Percentiles rank a stretch among this genome's conserved stretches.
Conservation (phyloP, 2,888 invertebrate genomes). For the Mimas tiliae region DNA sequence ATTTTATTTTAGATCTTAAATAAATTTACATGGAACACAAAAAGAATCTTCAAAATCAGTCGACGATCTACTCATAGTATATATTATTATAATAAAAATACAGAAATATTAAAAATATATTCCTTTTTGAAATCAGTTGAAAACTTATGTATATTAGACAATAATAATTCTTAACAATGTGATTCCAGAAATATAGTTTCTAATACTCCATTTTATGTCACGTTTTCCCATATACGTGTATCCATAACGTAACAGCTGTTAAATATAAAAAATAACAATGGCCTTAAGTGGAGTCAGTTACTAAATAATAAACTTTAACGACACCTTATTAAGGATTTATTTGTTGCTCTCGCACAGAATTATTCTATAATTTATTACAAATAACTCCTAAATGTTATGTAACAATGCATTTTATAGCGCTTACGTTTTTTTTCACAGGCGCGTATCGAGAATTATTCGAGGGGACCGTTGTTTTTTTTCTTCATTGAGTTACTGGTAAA, state of each 20-base stretch:
- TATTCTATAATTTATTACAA: slow-evolving; percentile 83
- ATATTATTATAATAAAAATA: no score
- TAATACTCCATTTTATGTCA: slow-evolving; percentile 41
- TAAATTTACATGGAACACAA: no score
- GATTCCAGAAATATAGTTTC: no score
- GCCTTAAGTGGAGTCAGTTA: slow-evolving; percentile 75
- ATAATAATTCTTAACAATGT: no score
- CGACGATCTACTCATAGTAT: no score
- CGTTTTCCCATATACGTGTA: slow-evolving; percentile 45
- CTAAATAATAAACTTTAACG: slow-evolving; percentile 77
- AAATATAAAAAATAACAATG: slow-evolving; percentile 70
- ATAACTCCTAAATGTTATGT: slow-evolving; percentile 64
- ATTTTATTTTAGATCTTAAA: no score
- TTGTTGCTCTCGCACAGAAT: slow-evolving; percentile 73
- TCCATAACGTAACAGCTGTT: slow-evolving; percentile 49
- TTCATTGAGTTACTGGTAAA: not conserved
- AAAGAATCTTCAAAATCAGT: no score
- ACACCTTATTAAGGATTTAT: slow-evolving; percentile 83
- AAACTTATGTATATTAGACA: no score
- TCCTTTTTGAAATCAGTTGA: no score
- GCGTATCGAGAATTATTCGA: slow-evolving; percentile 2
- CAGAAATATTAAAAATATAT: no score
- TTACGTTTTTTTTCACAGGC: slow-evolving; percentile 28
- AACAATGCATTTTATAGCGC: slow-evolving; percentile 54
- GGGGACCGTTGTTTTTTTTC: not conserved